These are phyloP conservation scores for Lycopodina hypogea DNA, from an alignment of 37 sponge, comb jelly and placozoan genomes.

Conservation along the genomic window DNA sequence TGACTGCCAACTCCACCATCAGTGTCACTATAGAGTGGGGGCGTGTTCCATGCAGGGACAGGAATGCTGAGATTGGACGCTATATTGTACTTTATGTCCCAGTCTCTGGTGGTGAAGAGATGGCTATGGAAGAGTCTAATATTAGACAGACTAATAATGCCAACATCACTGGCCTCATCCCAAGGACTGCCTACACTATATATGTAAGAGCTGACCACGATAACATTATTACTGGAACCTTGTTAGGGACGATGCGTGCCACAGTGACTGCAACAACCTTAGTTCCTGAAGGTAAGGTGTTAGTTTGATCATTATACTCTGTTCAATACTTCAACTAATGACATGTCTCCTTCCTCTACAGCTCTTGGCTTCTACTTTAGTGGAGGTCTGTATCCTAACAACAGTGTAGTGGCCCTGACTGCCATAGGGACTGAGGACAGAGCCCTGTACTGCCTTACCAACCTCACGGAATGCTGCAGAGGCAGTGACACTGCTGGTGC, in stretches of 20 bases:
- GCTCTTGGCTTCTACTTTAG: neutral
- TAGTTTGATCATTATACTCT: neutral
- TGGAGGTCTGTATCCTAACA: constrained; percentile 6
- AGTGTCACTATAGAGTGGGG: constrained; percentile 23
- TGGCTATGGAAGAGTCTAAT: neutral
- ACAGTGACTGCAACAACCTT: neutral
- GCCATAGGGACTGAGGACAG: constrained; percentile 7
- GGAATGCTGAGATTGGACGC: constrained; percentile 24
- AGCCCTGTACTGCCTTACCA: constrained; percentile 26
- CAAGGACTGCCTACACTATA: constrained; percentile 14
- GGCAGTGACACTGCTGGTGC: neutral
- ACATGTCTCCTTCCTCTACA: neutral
- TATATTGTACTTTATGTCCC: neutral
- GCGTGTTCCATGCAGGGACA: neutral
- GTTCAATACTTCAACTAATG: neutral
- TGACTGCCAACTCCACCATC: neutral
- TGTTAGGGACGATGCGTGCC: neutral
- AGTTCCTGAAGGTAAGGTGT: neutral
- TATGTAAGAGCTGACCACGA: neutral
- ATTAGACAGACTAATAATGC: too few relatives aligned
- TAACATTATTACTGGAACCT: neutral
- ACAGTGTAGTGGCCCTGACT: constrained; percentile 15
- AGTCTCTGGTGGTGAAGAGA: neutral
- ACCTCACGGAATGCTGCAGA: neutral
- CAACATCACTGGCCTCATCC: constrained; percentile 15